Conservation (phyloP, 2,113 vertebrate genomes). For the Podiceps cristatus region DNA sequence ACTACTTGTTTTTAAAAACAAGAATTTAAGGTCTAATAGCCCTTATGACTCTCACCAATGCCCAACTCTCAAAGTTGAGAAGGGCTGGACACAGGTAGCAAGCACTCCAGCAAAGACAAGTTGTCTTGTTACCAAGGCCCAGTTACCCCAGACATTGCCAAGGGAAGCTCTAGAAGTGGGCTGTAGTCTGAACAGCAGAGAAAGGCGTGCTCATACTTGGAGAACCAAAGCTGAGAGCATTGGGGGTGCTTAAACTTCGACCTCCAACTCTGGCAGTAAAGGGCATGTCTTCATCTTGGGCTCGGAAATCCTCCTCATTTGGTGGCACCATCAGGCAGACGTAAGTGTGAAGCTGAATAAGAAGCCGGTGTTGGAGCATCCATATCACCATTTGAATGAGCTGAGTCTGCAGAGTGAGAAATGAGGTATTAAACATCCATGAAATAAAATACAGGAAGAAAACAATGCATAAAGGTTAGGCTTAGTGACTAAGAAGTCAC, state of each 20-base stretch:
- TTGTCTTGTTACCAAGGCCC: not conserved
- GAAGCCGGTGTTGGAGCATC: slow-evolving; percentile 93
- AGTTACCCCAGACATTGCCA: not conserved
- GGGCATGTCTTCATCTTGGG: slow-evolving; percentile 83
- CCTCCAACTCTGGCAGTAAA: slow-evolving; percentile 84
- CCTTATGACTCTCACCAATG: not conserved
- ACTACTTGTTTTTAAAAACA: not conserved
- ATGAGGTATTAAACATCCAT: accelerated
- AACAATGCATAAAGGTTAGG: not conserved
- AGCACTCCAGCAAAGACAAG: not conserved
- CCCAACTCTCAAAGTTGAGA: not conserved
- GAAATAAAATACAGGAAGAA: not conserved
- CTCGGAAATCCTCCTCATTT: slow-evolving; percentile 82
- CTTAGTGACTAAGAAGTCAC: not conserved
- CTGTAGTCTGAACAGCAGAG: not conserved
- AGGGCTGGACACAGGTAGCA: not conserved
- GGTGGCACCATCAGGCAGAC: slow-evolving; percentile 93
- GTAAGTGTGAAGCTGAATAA: slow-evolving; percentile 96
- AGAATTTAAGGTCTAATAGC: not conserved
- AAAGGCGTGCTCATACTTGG: slow-evolving; percentile 83
- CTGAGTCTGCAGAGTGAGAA: slow-evolving; percentile 83
- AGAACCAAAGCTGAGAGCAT: slow-evolving; percentile 94
- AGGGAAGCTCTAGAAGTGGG: not conserved
- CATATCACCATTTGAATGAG: slow-evolving; percentile 99
- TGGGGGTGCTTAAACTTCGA: slow-evolving; percentile 93